These are phyloP conservation scores for Serinus canaria DNA, from an alignment of 2,113 vertebrate species.

Conservation along the genomic window DNA sequence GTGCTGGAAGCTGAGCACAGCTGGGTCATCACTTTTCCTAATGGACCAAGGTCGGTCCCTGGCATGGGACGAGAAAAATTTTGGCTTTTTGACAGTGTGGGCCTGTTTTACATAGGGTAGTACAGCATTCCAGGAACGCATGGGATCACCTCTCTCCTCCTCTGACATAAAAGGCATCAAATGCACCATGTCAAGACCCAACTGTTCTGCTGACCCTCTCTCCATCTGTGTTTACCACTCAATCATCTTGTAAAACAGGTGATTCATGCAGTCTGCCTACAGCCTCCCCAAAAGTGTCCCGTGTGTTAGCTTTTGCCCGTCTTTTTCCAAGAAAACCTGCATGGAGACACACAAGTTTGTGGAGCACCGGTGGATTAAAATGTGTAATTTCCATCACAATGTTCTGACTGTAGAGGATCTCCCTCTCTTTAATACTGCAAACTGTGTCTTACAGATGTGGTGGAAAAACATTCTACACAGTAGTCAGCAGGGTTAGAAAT, in stretches of 20 bases:
- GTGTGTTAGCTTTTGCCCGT: background rate
- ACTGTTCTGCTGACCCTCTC: rapidly evolving
- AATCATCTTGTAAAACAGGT: background rate
- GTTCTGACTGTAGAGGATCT: background rate
- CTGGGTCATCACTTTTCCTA: background rate
- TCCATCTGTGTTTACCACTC: background rate
- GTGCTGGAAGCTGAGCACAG: background rate
- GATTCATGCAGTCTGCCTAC: background rate
- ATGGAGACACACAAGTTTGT: background rate
- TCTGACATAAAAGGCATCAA: background rate
- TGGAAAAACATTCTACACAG: background rate
- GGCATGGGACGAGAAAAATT: background rate
- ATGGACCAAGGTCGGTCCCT: too few species aligned
- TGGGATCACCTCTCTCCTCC: background rate
- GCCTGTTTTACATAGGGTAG: background rate
- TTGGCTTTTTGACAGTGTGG: background rate
- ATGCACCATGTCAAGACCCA: background rate
- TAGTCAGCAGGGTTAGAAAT: background rate
- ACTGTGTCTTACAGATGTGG: background rate
- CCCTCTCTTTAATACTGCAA: background rate
- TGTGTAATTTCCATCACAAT: background rate
- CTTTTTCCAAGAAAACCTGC: background rate
- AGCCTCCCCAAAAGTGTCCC: background rate
- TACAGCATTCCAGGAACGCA: rapidly evolving
- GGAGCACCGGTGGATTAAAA: background rate